Percentiles rank a stretch among this genome's conserved stretches.
Conservation (phyloP, 2,888 invertebrate species). For the Dorcus parallelipipedus region DNA sequence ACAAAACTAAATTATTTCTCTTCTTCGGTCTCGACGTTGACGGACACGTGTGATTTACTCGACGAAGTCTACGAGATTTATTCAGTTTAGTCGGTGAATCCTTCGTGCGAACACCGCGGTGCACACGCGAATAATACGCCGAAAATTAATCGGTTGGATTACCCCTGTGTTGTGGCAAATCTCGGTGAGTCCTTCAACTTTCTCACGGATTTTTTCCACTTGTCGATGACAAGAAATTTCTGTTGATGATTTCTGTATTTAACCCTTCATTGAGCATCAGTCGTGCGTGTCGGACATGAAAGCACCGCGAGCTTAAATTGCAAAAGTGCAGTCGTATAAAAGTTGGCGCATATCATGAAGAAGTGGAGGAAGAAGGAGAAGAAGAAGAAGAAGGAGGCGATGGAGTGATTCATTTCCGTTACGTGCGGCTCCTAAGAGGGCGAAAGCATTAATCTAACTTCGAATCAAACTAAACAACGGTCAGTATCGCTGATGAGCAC, state of each 20-base stretch:
- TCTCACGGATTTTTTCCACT: too few species aligned
- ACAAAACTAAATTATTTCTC: conserved; percentile 39
- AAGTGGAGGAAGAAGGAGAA: not conserved
- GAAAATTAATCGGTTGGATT: too few species aligned
- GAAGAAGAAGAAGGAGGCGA: conserved; percentile 1
- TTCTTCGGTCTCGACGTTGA: conserved; percentile 13
- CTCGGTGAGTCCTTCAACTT: too few species aligned
- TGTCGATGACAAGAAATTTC: too few species aligned
- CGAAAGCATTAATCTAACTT: conserved; percentile 21
- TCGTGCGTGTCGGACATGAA: too few species aligned
- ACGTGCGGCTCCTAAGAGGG: not conserved
- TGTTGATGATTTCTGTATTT: too few species aligned
- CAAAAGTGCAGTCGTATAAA: too few species aligned
- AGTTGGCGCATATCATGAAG: too few species aligned
- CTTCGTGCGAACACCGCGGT: not conserved
- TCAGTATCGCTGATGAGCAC: conserved; percentile 34
- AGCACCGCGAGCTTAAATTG: too few species aligned
- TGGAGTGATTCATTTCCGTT: conserved; percentile 1
- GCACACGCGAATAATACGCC: too few species aligned
- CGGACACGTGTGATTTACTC: conserved; percentile 20
- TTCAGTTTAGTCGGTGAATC: conserved; percentile 10
- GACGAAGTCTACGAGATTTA: conserved; percentile 18
- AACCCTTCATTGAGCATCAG: too few species aligned
- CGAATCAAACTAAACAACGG: conserved; percentile 32
- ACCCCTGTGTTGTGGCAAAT: too few species aligned